Percentiles rank a stretch among this genome's conserved stretches.
These are phyloP conservation scores for Periplaneta americana DNA, from an alignment of 1,140 invertebrate species.

Conservation along the genomic window DNA sequence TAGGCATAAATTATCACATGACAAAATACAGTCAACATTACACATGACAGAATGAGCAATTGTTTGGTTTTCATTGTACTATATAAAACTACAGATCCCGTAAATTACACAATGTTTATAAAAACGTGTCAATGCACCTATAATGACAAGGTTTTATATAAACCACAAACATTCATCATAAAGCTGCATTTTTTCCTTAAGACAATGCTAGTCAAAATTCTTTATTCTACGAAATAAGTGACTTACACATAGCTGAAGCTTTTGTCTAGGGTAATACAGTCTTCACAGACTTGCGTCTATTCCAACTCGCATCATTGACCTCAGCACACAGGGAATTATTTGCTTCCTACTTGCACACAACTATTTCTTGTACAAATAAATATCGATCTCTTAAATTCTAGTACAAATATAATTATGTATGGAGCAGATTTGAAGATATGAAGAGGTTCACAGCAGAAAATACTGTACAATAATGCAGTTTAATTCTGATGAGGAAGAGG, in stretches of 20 bases:
- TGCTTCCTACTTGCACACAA: neutral
- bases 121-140: no score
- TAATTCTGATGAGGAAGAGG: neutral
- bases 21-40: neutral
- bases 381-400: neutral
- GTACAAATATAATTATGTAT: neutral
- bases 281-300: neutral
- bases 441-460: neutral
- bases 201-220: neutral
- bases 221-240: neutral
- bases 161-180: neutral
- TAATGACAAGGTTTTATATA: no score
- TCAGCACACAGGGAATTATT: neutral
- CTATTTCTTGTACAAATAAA: neutral
- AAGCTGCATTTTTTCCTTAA: neutral
- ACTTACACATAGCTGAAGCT: neutral
- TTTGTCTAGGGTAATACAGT: neutral
- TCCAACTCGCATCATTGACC: neutral
- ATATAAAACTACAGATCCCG: no score
- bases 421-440: neutral
- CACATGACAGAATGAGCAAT: neutral
- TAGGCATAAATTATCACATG: neutral
- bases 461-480: neutral
- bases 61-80: no score
- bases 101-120: no score